These are phyloP conservation scores for Xestia rhomboidea DNA, from an alignment of 2,888 invertebrate genomes.

Conservation along the genomic window DNA sequence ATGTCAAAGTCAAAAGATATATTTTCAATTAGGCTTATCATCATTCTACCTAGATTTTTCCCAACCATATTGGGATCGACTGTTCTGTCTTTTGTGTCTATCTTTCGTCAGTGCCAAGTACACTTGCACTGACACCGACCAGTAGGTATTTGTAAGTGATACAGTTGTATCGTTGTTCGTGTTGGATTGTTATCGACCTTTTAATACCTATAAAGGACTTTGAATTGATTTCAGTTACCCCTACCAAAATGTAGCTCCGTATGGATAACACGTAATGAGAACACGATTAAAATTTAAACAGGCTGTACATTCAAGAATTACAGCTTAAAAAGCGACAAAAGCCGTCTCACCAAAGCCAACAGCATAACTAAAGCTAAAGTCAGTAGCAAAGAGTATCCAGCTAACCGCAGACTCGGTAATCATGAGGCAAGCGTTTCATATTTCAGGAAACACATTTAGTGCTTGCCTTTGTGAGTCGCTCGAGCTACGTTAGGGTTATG, in stretches of 20 bases:
- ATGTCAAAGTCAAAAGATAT: neutral
- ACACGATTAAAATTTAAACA: neutral
- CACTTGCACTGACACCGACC: too few species aligned
- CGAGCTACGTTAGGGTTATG: conserved; percentile 41
- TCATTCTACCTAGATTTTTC: neutral
- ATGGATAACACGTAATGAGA: neutral
- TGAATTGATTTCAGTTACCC: neutral
- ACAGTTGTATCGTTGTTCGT: too few species aligned
- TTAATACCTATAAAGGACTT: neutral
- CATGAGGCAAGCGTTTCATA: conserved; percentile 70
- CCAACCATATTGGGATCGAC: neutral
- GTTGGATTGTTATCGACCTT: too few species aligned
- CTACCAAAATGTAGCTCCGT: neutral
- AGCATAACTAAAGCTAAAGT: conserved; percentile 17
- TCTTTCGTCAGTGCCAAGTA: neutral
- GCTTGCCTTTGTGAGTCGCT: conserved; percentile 60
- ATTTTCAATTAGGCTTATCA: neutral
- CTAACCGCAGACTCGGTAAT: conserved; percentile 64
- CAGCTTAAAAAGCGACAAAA: conserved; percentile 10
- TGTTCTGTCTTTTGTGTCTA: neutral
- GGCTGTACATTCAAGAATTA: neutral
- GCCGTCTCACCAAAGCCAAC: neutral
- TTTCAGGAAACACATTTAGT: conserved; percentile 72
- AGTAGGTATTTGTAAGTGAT: too few species aligned
- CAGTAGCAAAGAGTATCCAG: conserved; percentile 27